Evolutionary conservation across 1,140 invertebrate species (phyloP).

Genomic region (Drosophila kohkoa): DNA sequence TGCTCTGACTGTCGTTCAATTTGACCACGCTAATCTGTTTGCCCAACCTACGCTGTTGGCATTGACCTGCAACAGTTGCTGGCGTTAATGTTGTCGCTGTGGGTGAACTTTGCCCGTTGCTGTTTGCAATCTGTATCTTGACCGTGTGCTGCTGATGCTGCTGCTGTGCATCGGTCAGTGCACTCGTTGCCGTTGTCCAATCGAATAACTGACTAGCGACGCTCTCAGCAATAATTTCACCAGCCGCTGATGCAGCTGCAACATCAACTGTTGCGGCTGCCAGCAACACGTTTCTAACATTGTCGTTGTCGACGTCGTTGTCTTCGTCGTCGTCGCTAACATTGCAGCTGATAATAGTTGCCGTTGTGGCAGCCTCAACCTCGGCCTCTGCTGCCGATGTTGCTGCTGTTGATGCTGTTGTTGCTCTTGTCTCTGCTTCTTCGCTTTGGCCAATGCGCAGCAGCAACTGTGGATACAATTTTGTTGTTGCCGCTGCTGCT

Average conservation of each 20-base stretch:
- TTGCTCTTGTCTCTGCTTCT: slow-evolving; percentile 27
- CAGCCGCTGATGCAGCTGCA: slow-evolving; percentile 18
- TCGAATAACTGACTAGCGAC: slow-evolving; percentile 48
- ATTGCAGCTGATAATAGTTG: slow-evolving; percentile 79
- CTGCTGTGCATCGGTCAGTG: slow-evolving; percentile 58
- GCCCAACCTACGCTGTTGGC: slow-evolving; percentile 45
- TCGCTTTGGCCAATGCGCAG: slow-evolving; percentile 66
- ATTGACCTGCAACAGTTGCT: not conserved
- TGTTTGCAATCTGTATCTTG: slow-evolving; percentile 75
- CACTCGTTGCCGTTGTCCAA: slow-evolving; percentile 53
- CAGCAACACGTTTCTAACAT: slow-evolving; percentile 57
- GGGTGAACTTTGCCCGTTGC: slow-evolving; percentile 35
- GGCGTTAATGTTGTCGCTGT: not conserved
- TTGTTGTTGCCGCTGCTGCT: slow-evolving; percentile 38
- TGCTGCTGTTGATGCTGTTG: slow-evolving; percentile 14
- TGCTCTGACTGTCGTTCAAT: slow-evolving; percentile 52
- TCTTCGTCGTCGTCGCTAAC: slow-evolving; percentile 10
- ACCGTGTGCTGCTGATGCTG: slow-evolving; percentile 55
- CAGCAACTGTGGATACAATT: slow-evolving; percentile 70
- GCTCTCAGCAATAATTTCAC: not conserved
- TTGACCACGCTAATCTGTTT: slow-evolving; percentile 75
- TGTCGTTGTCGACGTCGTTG: slow-evolving; percentile 15
- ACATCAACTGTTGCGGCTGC: slow-evolving; percentile 9
- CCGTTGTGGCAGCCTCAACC: slow-evolving; percentile 10
- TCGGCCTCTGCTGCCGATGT: slow-evolving; percentile 15